Percentiles rank a stretch among this genome's conserved stretches.
Evolutionary conservation across 2,888 invertebrate species (phyloP).

Genomic region (Lochmaea capreae): DNA sequence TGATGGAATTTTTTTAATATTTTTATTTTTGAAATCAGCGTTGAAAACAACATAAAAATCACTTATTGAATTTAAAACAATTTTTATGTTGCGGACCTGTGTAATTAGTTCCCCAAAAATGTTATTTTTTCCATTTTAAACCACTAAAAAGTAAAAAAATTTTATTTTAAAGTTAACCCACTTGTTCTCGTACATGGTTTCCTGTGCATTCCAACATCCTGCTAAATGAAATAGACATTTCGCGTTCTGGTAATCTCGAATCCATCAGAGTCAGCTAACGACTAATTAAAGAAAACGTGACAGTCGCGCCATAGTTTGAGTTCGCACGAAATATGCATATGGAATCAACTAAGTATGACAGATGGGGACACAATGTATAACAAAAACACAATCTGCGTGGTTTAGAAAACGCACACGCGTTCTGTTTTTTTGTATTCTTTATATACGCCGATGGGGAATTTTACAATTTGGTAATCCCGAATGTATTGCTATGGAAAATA

Average conservation of each 20-base stretch:
- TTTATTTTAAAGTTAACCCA: no score
- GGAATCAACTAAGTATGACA: conserved; percentile 59
- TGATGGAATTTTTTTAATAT: no score
- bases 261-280: conserved; percentile 55
- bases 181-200: not conserved
- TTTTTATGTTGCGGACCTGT: no score
- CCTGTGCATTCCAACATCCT: conserved; percentile 12
- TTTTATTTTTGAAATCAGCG: no score
- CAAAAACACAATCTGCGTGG: conserved; percentile 59
- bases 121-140: no score
- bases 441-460: not conserved
- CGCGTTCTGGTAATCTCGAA: conserved; percentile 55
- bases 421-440: conserved; percentile 22
- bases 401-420: conserved; percentile 53
- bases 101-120: no score
- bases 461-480: not conserved
- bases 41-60: no score
- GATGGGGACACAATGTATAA: conserved; percentile 58
- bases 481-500: not conserved
- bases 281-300: conserved; percentile 61
- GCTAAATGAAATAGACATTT: conserved; percentile 38
- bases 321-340: conserved; percentile 59
- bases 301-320: conserved; percentile 53
- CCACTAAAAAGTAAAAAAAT: no score
- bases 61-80: no score